Conservation (phyloP, 1,140 invertebrate genomes). For the Trichonephila inaurata region DNA sequence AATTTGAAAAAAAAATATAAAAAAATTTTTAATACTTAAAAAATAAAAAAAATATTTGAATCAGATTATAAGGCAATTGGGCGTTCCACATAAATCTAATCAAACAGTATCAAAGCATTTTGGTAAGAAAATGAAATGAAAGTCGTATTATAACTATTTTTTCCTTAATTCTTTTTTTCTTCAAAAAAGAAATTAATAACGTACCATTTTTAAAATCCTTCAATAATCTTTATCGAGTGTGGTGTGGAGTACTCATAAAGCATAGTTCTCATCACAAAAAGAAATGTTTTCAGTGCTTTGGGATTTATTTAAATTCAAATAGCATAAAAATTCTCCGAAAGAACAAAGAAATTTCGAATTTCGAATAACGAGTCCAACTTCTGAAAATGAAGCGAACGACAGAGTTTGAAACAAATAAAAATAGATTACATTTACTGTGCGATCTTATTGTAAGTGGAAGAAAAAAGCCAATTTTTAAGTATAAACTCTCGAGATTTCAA, state of each 20-base stretch:
- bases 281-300: not conserved
- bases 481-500: constrained; percentile 46
- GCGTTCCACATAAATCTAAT: too few relatives aligned
- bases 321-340: not conserved
- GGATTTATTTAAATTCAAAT: constrained; percentile 8
- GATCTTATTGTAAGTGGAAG: constrained; percentile 23
- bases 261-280: not conserved
- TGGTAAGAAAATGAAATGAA: too few relatives aligned
- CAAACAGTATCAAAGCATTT: too few relatives aligned
- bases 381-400: constrained; percentile 33
- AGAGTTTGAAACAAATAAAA: constrained; percentile 49
- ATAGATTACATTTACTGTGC: constrained; percentile 52
- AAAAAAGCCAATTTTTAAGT: constrained; percentile 69
- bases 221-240: not conserved
- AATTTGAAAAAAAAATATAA: too few relatives aligned
- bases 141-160: too few relatives aligned
- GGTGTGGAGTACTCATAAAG: not conserved
- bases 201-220: too few relatives aligned
- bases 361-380: constrained; percentile 40
- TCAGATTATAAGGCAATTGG: too few relatives aligned
- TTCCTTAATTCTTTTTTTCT: too few relatives aligned
- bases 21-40: too few relatives aligned
- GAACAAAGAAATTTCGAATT: constrained; percentile 30
- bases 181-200: too few relatives aligned
- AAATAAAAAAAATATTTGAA: too few relatives aligned